Conservation (phyloP, 2,797 vertebrate genomes). For the Chelmon rostratus region DNA sequence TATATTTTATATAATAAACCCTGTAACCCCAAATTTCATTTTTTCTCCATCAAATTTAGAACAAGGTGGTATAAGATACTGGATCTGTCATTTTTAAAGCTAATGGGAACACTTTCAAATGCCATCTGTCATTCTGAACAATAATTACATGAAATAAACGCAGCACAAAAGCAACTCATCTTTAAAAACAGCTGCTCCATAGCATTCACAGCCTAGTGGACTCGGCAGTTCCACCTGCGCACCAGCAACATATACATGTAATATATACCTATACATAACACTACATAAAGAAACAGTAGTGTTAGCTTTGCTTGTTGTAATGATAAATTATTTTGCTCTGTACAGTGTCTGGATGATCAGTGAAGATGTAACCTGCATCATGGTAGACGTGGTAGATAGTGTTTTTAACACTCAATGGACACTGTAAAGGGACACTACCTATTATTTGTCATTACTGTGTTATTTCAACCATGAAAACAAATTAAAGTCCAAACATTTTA, state of each 20-base stretch:
- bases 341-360: background rate
- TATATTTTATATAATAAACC: too few relatives aligned
- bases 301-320: background rate
- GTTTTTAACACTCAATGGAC: background rate
- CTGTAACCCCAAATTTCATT: background rate
- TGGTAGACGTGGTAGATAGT: background rate
- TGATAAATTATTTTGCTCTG: background rate
- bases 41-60: background rate
- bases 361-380: background rate
- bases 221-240: slow-evolving; percentile 21
- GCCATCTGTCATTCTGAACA: slow-evolving; percentile 36
- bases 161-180: slow-evolving; percentile 10
- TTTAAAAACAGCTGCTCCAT: slow-evolving; percentile 38
- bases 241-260: background rate
- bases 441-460: background rate
- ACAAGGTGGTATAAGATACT: background rate
- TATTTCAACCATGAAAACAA: background rate
- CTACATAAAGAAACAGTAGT: background rate
- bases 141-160: slow-evolving; percentile 30
- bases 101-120: slow-evolving; percentile 10
- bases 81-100: slow-evolving; percentile 17
- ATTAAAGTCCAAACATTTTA: too few relatives aligned
- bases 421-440: background rate
- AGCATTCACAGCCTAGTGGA: slow-evolving; percentile 23
- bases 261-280: too few relatives aligned